Conservation (phyloP, 1,140 invertebrate genomes). For the Tetramorium alpestre region DNA sequence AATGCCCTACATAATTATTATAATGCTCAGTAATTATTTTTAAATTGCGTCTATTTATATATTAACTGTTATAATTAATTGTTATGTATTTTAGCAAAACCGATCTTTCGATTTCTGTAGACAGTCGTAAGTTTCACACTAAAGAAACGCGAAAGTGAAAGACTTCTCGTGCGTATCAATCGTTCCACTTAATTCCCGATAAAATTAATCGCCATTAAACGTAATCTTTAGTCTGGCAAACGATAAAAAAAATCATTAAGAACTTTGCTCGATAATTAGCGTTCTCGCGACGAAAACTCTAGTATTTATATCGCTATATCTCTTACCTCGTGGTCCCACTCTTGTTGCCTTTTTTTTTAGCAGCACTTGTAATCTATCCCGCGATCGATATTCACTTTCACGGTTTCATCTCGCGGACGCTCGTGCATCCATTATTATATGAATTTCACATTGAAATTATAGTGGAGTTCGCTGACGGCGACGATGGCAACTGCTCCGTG, state of each 20-base stretch:
- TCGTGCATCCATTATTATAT: not conserved
- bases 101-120: not conserved
- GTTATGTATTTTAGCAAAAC: no score
- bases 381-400: constrained; percentile 28
- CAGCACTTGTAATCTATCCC: constrained; percentile 7
- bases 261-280: not conserved
- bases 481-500: not conserved
- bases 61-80: no score
- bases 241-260: not conserved
- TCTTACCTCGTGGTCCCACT: not conserved
- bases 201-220: not conserved
- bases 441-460: not conserved
- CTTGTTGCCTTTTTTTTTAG: constrained; percentile 7
- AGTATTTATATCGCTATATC: not conserved
- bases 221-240: not conserved
- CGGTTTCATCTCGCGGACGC: not conserved
- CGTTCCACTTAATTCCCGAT: not conserved
- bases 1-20: no score
- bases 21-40: no score
- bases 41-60: no score
- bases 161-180: not conserved
- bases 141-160: not conserved
- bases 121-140: not conserved
- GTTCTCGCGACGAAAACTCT: not conserved
- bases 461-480: not conserved